phyloP scores from a whole-genome alignment of 2,888 invertebrate species.

The Serrognathus titanus region DNA sequence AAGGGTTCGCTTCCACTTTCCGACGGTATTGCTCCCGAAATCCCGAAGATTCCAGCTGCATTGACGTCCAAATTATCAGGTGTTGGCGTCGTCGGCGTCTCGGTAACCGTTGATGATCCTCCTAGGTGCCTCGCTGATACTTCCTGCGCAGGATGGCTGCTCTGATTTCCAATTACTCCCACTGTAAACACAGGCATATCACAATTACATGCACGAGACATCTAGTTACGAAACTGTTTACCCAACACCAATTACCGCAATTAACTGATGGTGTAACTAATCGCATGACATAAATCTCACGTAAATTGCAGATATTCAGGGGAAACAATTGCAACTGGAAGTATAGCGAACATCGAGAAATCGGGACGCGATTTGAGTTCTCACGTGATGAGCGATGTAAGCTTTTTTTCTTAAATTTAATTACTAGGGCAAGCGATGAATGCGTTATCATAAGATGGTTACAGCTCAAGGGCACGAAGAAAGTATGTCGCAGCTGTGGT shows the following conservation, averaged over 20 bases:
- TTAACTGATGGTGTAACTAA: not conserved
- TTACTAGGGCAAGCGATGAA: no score
- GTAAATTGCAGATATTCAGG: no score
- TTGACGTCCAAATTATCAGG: conserved; percentile 46
- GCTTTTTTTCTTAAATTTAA: no score
- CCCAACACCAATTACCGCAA: not conserved
- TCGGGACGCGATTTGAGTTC: no score
- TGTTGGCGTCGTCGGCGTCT: not conserved
- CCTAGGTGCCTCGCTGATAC: conserved; percentile 60
- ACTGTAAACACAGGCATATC: conserved; percentile 51
- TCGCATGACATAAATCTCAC: no score
- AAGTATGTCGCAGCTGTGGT: no score
- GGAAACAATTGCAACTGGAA: no score
- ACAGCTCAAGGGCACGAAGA: no score
- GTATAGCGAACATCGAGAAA: no score
- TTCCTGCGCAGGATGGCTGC: conserved; percentile 58
- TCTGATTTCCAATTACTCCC: conserved; percentile 64
- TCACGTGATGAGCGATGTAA: no score
- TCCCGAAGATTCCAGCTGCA: conserved; percentile 49
- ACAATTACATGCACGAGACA: not conserved
- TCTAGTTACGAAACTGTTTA: not conserved
- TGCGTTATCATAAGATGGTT: no score
- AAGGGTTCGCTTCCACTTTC: conserved; percentile 28
- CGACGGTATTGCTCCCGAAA: conserved; percentile 10
- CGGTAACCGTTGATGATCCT: conserved; percentile 30